Percentiles rank a stretch among this genome's conserved stretches.
Evolutionary conservation across 1,140 invertebrate genomes (phyloP).

Genomic region (Acarapis woodi): DNA sequence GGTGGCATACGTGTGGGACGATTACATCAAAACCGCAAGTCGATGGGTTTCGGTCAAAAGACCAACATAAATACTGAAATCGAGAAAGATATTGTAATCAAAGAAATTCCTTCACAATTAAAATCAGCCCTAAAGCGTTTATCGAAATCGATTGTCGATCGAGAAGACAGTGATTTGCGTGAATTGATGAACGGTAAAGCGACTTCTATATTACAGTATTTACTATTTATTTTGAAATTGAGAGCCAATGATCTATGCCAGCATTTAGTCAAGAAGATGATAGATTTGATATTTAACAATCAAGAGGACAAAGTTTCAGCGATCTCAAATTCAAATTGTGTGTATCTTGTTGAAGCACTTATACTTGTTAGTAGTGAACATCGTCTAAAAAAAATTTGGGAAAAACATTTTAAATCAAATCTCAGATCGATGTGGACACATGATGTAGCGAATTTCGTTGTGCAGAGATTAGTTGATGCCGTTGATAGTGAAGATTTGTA

Average conservation of each 20-base stretch:
- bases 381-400: slow-evolving; percentile 25
- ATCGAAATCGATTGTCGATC: slow-evolving; percentile 4
- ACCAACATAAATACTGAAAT: slow-evolving; percentile 7
- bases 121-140: slow-evolving; percentile 4
- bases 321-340: slow-evolving; percentile 6
- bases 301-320: slow-evolving; percentile 1
- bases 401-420: slow-evolving; percentile 6
- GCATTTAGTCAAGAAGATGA: slow-evolving; percentile 7
- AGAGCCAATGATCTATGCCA: slow-evolving; percentile 8
- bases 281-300: slow-evolving; percentile 8
- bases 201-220: slow-evolving; percentile 7
- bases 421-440: slow-evolving; percentile 9
- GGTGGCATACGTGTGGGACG: slow-evolving; percentile 9
- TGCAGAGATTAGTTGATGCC: slow-evolving; percentile 12
- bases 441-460: slow-evolving; percentile 12
- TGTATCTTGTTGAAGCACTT: slow-evolving; percentile 19
- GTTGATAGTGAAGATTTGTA: slow-evolving; percentile 8
- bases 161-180: slow-evolving; percentile 1
- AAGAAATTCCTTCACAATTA: slow-evolving; percentile 5
- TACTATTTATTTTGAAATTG: slow-evolving; percentile 9
- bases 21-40: slow-evolving; percentile 8
- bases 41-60: slow-evolving; percentile 10
- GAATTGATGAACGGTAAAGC: slow-evolving; percentile 6
- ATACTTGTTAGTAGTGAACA: slow-evolving; percentile 30
- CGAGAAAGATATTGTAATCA: slow-evolving; percentile 9